These are phyloP conservation scores for Diorhabda sublineata DNA, from an alignment of 1,140 invertebrate species.

Conservation along the genomic window DNA sequence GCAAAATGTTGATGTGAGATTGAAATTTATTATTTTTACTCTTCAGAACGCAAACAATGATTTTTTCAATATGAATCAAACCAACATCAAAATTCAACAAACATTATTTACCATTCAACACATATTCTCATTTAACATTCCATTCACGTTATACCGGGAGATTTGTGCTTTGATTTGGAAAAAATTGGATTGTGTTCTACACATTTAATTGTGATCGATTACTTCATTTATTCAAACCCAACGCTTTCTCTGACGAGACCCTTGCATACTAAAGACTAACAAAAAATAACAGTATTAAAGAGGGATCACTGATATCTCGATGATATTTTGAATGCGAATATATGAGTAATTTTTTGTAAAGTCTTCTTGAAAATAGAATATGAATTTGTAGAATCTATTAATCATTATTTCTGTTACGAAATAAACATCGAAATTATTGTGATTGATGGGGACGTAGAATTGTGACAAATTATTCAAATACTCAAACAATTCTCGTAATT, in stretches of 20 bases:
- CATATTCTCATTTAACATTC: conserved; percentile 14
- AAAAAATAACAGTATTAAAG: neutral
- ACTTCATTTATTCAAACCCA: conserved; percentile 26
- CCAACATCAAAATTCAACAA: neutral
- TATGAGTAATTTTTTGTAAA: too few species aligned
- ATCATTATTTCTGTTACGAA: too few species aligned
- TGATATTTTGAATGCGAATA: neutral
- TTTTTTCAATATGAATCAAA: too few species aligned
- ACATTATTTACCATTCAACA: conserved; percentile 2
- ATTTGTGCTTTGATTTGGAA: conserved; percentile 32
- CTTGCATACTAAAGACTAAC: conserved; percentile 22
- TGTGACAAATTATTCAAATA: too few species aligned
- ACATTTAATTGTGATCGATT: conserved; percentile 36
- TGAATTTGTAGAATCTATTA: too few species aligned
- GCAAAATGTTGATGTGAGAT: too few species aligned
- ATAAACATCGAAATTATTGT: too few species aligned
- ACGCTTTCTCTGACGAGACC: conserved; percentile 13
- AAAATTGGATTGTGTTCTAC: conserved; percentile 26
- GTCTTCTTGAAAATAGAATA: too few species aligned
- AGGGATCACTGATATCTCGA: neutral
- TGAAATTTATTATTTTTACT: too few species aligned
- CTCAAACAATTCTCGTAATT: too few species aligned
- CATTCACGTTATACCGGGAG: conserved; percentile 19
- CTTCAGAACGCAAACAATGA: too few species aligned
- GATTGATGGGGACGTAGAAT: too few species aligned